phyloP scores from a whole-genome alignment of 2,113 vertebrate species.

The Boulengeromyrus knoepffleri region DNA sequence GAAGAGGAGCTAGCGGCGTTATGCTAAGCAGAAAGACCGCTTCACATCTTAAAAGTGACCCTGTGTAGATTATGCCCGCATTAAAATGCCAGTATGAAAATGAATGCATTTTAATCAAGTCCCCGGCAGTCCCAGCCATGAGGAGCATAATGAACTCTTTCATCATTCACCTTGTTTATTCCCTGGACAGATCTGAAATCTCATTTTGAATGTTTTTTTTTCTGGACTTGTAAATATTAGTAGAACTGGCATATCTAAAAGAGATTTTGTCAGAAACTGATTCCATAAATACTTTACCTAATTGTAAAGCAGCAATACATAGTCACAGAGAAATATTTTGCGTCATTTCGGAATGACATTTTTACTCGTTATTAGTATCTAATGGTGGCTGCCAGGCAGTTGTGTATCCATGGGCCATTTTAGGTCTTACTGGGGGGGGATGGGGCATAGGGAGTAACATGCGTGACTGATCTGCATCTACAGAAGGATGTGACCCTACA shows the following conservation, averaged over 20 bases:
- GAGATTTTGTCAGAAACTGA: background rate
- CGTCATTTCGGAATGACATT: background rate
- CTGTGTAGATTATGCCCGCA: background rate
- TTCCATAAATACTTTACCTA: background rate
- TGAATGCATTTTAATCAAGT: background rate
- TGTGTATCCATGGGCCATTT: background rate
- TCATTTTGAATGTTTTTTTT: background rate
- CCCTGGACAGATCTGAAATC: background rate
- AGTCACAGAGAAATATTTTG: background rate
- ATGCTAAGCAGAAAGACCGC: background rate
- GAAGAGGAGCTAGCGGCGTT: background rate
- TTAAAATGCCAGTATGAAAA: background rate
- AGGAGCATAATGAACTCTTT: background rate
- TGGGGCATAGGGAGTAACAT: background rate
- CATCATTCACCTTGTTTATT: background rate
- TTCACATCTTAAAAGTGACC: background rate
- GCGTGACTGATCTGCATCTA: background rate
- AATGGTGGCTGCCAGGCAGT: background rate
- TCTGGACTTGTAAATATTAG: background rate
- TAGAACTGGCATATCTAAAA: background rate
- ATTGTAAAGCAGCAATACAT: background rate
- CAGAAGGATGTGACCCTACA: background rate
- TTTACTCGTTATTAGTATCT: background rate
- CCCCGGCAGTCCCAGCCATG: background rate
- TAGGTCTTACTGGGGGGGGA: background rate